Evolutionary conservation across 1,140 invertebrate genomes (phyloP), one percentile per base, ranked within the genome.

Genomic region (Araneus ventricosus): DNA sequence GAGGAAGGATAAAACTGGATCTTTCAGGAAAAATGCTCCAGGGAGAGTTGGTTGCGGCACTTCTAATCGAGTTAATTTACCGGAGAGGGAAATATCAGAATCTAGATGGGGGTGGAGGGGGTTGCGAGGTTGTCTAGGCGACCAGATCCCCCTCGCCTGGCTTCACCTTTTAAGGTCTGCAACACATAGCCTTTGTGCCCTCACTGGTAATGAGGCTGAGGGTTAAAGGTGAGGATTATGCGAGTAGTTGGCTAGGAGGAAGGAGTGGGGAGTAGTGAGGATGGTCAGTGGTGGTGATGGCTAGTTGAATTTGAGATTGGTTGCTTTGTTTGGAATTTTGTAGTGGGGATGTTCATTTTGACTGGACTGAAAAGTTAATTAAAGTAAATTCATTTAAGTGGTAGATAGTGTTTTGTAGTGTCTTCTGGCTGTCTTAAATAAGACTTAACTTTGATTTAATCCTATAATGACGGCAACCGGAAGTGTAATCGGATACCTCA

Each of bases 1-100:
- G 7, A 10, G 6, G 20, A 20, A 37, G 30, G 30, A 27, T 75
- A 37, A 75, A 75, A 75, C 70, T 37, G 70, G 70, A 75, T 75
- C 70, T 34, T 75, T 75, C 70, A 5, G 70, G 70, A 75, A 75
- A 75, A 75, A 75, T 34, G 70, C 70, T 75, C 70, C 70, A n/a
- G 70, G 30, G 70, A 37, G 30, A 37, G 17, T 34, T 75, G 70
- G 70, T 75, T 75, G 70, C 70, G 70, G 70, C 70, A 34, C 70
- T 75, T 75, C 70, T 75, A 75, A 75, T 75, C 70, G 70, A 75
- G 70, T 75, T 75, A 75, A 75, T 75, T 75, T 75, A 75, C 70
- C 70, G 70, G 70, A 75, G 70, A 75, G 70, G 70, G 70, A 37
- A 75, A 37, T 75, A 75, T 75, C 70, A 34, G 70, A 34, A 75